Evolutionary conservation across 2,888 invertebrate species (phyloP), one percentile per base, ranked within the genome.

Genomic region (Lepidonotus clava): DNA sequence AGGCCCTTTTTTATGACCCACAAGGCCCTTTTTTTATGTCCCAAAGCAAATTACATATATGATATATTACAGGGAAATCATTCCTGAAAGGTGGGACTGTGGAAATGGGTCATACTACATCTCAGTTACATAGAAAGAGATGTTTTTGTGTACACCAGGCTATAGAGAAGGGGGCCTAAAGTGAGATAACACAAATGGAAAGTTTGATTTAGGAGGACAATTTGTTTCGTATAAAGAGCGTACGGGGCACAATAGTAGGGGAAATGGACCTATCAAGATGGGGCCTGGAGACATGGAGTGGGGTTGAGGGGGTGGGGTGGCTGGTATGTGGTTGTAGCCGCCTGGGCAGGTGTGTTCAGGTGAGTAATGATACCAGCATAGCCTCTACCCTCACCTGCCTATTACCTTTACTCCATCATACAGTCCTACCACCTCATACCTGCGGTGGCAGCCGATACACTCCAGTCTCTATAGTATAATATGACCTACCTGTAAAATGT

Each of bases 321-420:
- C 61, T 28, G 61, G 61, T 61, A 61, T 61, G 61, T 28, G 28
- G 18, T 11, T 28, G 61, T 32, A n/a, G 61, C 21, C n/a, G 28
- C 61, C 28, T 11, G 14, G 61, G 61, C 61, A 61, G 61, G 61
- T 61, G 61, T 24, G 61, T 61, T 1, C 61, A 61, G 61, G 61
- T 61, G 61, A 61, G 61, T 61, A 32, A 61, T 61, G 61, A 61
- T 61, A 61, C 61, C 61, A 61, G 61, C 61, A 61, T 61, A 28
- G 24, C 61, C 28, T 1, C 61, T 32, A 28, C 61, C 61, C 61
- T 61, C 61, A 61, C 61, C 61, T 61, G 61, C 61, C 61, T 61
- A 61, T 61, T 61, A 61, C 61, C 11, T n/a, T n/a, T 11, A 61
- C 61, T 24, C 61, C 28, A 4, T 24, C 61, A 24, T 56, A 56